A percentile compares a stretch with the other conserved stretches of the same genome.
These are phyloP conservation scores for Patella pellucida DNA, from an alignment of 2,888 invertebrate genomes.

Conservation along the genomic window DNA sequence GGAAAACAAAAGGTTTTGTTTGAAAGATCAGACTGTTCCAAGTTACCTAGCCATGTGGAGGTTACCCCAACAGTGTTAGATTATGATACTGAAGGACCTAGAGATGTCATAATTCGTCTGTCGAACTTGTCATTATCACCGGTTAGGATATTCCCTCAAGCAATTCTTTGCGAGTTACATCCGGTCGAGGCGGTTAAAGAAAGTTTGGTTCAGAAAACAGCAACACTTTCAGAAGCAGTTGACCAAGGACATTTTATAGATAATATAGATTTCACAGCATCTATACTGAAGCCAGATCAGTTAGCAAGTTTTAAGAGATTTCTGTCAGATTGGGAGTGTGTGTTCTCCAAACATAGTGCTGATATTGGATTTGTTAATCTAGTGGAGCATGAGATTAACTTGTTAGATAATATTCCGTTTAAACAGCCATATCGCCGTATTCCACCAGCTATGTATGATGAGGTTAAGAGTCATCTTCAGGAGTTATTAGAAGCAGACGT, in stretches of 20 bases:
- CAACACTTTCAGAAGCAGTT: too few species aligned
- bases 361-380: constrained; percentile 14
- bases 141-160: background rate
- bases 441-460: constrained; percentile 25
- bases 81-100: background rate
- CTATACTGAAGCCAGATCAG: too few species aligned
- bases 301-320: background rate
- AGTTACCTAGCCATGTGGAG: background rate
- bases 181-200: too few species aligned
- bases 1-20: background rate
- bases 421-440: constrained; percentile 22
- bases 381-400: constrained; percentile 24
- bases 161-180: background rate
- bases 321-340: background rate
- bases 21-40: background rate
- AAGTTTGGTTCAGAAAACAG: too few species aligned
- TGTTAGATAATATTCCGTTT: constrained; percentile 21
- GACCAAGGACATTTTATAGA: too few species aligned
- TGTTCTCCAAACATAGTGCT: constrained; percentile 15
- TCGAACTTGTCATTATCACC: background rate
- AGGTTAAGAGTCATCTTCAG: constrained; percentile 23
- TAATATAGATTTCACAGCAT: too few species aligned
- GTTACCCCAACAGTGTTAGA: background rate
- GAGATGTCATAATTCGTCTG: background rate
- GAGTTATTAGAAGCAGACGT: constrained; percentile 23